Percentiles rank a stretch among this genome's conserved stretches.
phyloP scores from a whole-genome alignment of 2,113 vertebrate genomes.

The Paralichthys olivaceus region DNA sequence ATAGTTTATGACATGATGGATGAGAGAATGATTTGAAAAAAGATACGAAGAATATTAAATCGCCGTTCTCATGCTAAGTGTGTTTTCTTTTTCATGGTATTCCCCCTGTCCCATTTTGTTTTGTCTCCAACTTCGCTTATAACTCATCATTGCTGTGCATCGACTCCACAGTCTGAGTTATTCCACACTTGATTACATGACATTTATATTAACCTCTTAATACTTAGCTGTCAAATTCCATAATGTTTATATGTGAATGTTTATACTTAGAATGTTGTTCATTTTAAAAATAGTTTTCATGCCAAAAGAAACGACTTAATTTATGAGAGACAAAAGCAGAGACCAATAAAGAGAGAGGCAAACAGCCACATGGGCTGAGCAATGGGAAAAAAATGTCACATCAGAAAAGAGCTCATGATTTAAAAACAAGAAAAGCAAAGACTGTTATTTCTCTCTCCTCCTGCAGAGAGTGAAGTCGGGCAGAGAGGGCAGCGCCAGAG shows the following conservation, averaged over 20 bases:
- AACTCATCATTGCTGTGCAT: neutral
- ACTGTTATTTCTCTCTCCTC: neutral
- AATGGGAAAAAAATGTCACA: neutral
- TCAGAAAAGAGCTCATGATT: neutral
- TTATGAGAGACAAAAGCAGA: neutral
- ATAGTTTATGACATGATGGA: neutral
- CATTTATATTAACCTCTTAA: neutral
- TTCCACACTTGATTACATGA: neutral
- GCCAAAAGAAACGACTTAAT: neutral
- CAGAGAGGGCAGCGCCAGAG: slow-evolving; percentile 87
- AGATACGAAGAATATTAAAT: neutral
- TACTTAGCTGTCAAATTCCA: neutral
- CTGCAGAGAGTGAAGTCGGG: slow-evolving; percentile 91
- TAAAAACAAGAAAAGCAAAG: neutral
- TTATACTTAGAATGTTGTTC: neutral
- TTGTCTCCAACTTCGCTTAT: neutral
- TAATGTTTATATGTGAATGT: neutral
- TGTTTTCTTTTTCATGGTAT: neutral
- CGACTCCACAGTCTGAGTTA: neutral
- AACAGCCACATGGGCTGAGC: neutral
- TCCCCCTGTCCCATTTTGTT: neutral
- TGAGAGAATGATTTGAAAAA: neutral
- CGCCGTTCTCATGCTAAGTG: neutral
- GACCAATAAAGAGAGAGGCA: neutral
- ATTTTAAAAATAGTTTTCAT: neutral